Base-by-base conservation (phyloP, 2,797 vertebrate species). In the Micrastur ruficollis region DNA sequence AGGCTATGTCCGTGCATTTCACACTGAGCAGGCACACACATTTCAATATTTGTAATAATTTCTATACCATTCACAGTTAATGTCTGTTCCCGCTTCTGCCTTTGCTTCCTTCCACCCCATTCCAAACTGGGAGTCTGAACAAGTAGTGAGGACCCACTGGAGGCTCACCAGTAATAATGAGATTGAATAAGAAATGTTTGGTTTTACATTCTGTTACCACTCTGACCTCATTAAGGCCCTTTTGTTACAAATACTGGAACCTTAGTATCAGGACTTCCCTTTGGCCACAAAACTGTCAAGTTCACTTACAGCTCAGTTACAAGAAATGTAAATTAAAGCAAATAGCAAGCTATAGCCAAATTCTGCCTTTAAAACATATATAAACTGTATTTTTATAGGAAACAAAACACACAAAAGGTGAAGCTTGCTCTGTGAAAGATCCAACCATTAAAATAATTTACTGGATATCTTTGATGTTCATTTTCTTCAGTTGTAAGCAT, bases 381-480 rank as follows among this genome's bases (percentile, higher is more conserved):
- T n/a, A 76, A 66, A 84, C 44, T 34, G 14, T 16, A n/a, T 79
- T 93, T 93, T 50, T 81, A 47, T 14, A 81, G 78, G 56, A 80
- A 96, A 74, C 40, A 70, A 86, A 92, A 76, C 22, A 73, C 38
- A 67, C 2, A 4, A 67, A 83, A 81, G 52, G 67, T 61, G 1
- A 89, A 70, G 59, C 63, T 78, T 20, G 7, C 49, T 61, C 70
- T 74, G 74, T 67, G 80, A 70, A 85, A 83, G 68, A 71, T 42
- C 36, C 71, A 80, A 22, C 81, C 88, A 88, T 93, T 95, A 96
- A 94, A 95, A 96, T 70, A 93, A 95, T 95, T 93, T 53, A 46
- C 83, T 72, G 38, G 55, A 5, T 61, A 61, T 42, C 83, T 94
- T 84, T 96, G 90, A 97, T 92, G 94, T 31, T 89, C 46, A 32